These are phyloP conservation scores for Butorides virescens DNA, from an alignment of 2,113 vertebrate genomes.

Conservation along the genomic window DNA sequence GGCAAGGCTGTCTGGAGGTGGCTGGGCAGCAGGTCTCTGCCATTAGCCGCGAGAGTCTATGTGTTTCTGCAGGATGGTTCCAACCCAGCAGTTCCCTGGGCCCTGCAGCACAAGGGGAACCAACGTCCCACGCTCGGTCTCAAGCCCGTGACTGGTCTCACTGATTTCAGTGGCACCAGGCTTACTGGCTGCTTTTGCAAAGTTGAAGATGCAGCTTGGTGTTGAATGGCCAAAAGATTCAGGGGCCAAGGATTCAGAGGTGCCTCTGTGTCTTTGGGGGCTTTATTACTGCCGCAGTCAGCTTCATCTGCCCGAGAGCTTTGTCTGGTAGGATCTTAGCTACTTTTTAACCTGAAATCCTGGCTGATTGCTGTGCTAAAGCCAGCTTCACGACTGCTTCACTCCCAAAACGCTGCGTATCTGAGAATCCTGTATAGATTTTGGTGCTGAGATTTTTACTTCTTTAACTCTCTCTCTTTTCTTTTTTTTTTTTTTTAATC, in stretches of 20 bases:
- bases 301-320: neutral
- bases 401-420: neutral
- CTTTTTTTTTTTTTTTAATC: neutral
- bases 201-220: neutral
- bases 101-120: neutral
- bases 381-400: neutral
- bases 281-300: neutral
- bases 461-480: neutral
- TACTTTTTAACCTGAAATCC: slow-evolving; percentile 42
- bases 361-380: slow-evolving; percentile 15
- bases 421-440: neutral
- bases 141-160: neutral
- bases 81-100: neutral
- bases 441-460: neutral
- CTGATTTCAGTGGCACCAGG: neutral
- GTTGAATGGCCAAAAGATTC: neutral
- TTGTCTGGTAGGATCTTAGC: slow-evolving; percentile 23
- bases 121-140: fast-evolving
- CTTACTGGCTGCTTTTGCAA: neutral
- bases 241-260: neutral
- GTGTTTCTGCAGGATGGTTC: neutral
- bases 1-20: neutral
- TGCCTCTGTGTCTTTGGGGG: neutral
- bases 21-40: neutral
- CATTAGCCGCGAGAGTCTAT: neutral